Percentiles rank a stretch among this genome's conserved stretches.
Conservation (phyloP, 2,797 vertebrate species). For the Selene dorsalis region DNA sequence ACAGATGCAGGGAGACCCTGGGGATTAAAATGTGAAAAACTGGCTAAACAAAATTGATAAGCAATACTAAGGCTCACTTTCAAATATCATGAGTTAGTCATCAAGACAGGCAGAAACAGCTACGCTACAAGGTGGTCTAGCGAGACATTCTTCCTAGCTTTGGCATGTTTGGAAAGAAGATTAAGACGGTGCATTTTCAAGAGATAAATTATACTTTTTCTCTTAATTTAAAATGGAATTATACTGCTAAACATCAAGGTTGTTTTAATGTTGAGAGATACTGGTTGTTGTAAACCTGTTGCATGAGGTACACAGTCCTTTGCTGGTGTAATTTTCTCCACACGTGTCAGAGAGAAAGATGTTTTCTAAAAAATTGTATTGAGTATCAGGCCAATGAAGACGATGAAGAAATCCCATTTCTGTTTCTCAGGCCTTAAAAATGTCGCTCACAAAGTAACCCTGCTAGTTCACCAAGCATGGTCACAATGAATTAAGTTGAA, state of each 20-base stretch:
- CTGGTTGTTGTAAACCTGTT: constrained; percentile 5
- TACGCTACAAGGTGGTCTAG: neutral
- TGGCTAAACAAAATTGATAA: constrained; percentile 13
- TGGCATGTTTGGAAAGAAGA: constrained; percentile 30
- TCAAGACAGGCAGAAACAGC: constrained; percentile 22
- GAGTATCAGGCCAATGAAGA: neutral
- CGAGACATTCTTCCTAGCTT: constrained; percentile 25
- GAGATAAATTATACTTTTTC: neutral
- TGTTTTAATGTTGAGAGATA: neutral
- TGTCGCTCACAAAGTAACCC: neutral
- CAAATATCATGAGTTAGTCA: constrained; percentile 49
- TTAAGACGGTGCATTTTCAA: no score
- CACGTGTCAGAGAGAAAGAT: neutral
- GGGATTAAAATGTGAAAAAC: neutral
- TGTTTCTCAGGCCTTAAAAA: neutral
- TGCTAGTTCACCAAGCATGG: neutral
- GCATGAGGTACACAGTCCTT: neutral
- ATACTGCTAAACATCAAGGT: neutral
- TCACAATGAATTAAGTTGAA: constrained; percentile 13
- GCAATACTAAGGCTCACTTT: constrained; percentile 10
- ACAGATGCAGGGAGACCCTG: neutral
- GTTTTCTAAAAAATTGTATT: no score
- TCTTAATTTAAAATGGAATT: neutral
- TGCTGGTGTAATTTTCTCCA: neutral
- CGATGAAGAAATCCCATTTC: neutral